Evolutionary conservation across 2,113 vertebrate species (phyloP), one percentile per base, ranked within the genome.

Genomic region (Anoura caudifer): DNA sequence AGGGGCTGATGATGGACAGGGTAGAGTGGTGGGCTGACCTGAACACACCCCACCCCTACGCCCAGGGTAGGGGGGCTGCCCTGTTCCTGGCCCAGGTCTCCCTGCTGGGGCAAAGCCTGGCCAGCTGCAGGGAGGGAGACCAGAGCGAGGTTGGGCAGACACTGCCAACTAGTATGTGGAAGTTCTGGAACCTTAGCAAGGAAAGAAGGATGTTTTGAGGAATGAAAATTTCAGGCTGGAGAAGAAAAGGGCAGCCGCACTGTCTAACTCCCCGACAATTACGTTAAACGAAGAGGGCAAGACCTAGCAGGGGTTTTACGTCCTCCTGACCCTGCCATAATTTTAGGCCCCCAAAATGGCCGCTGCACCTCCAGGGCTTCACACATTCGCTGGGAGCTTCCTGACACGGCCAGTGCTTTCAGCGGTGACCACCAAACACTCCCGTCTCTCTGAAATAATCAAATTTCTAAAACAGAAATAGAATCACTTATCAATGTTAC

Each of bases 241-340:
- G 87, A 59, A 92, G 80, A 72, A 17, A 47, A 56, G 12, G 1
- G 36, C 16, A 8, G 41, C 16, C 12, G 70, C 3, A 14, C 36
- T 69, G 72, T 90, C 47, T 50, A 50, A 33, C 14, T 61, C 84
- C 47, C 54, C 28, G 43, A 70, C 69, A 36, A 38, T 90, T 52
- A 41, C 43, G 56, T 45, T 33, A 67, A 69, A 69, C 0, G 1
- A 72, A n/a, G 38, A 41, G 4, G 24, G 17, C 36, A 20, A 15
- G 41, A 33, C n/a, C 38, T 19, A 0, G 45, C 0, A 17, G 24
- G 20, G 36, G 13, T 12, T 6, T 75, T 20, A 8, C 0, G 0
- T 13, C 50, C 72, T 81, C 73, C 63, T 3, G 59, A 75, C 6
- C 19, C 36, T 11, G 45, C 47, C 70, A 16, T 28, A 9, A 61